These are phyloP conservation scores for Microdon myrmicae DNA, from an alignment of 2,888 invertebrate species.

Conservation along the genomic window DNA sequence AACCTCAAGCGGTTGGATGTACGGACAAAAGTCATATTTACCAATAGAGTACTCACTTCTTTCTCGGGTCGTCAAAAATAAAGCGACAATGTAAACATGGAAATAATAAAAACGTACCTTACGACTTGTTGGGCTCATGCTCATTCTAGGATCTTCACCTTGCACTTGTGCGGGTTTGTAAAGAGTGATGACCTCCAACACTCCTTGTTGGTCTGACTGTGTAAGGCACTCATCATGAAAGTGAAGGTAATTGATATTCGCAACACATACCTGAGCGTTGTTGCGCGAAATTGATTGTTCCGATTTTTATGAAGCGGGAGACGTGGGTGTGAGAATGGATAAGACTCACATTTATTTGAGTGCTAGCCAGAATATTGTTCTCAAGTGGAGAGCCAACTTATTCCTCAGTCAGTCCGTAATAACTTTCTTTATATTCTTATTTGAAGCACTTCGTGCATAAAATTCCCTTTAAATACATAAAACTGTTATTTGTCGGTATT, in stretches of 20 bases:
- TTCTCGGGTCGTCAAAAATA: conserved; percentile 18
- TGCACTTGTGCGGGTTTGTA: conserved; percentile 45
- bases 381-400: conserved; percentile 9
- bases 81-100: conserved; percentile 35
- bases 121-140: conserved; percentile 12
- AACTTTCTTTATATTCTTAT: conserved; percentile 15
- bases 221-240: conserved; percentile 38
- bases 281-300: conserved; percentile 49
- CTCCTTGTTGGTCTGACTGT: conserved; percentile 9
- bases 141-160: conserved; percentile 47
- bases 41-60: conserved; percentile 12
- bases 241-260: conserved; percentile 48
- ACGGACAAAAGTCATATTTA: conserved; percentile 6
- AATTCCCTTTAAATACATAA: conserved; percentile 32
- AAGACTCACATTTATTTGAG: conserved; percentile 28
- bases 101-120: conserved; percentile 20
- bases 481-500: conserved; percentile 30
- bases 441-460: conserved; percentile 27
- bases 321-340: conserved; percentile 29
- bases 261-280: conserved; percentile 38
- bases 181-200: conserved; percentile 47
- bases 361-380: conserved; percentile 25
- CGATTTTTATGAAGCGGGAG: conserved; percentile 42
- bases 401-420: conserved; percentile 13
- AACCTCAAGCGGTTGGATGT: too few relatives aligned